Evolutionary conservation across 2,113 vertebrate species (phyloP).

Genomic region (Cranoglanis bouderius): DNA sequence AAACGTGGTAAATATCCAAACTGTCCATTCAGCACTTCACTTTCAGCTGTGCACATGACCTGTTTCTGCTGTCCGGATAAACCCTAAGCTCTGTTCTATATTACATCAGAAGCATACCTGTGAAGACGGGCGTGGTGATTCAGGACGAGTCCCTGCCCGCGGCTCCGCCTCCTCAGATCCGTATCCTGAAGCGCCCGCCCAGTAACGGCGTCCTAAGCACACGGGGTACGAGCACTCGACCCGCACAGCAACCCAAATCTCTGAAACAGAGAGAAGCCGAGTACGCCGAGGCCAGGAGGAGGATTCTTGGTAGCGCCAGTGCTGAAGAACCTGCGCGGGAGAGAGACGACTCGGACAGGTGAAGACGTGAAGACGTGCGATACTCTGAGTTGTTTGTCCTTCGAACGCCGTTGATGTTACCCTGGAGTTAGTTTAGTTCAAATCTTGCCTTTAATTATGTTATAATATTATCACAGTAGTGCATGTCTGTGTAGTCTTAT

Average conservation of each 20-base stretch:
- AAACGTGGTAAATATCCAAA: background rate
- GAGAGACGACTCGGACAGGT: conserved; percentile 69
- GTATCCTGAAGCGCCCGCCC: conserved; percentile 91
- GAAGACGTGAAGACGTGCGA: background rate
- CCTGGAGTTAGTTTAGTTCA: background rate
- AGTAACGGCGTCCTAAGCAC: conserved; percentile 83
- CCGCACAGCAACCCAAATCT: conserved; percentile 85
- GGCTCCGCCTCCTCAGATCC: conserved; percentile 89
- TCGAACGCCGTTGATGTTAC: background rate
- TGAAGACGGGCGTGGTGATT: conserved; percentile 90
- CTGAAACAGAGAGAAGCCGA: conserved; percentile 91
- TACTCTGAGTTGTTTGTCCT: background rate
- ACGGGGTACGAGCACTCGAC: conserved; percentile 75
- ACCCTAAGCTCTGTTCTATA: background rate
- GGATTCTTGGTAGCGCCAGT: conserved; percentile 91
- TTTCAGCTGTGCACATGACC: background rate
- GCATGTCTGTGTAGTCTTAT: background rate
- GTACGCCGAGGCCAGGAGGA: conserved; percentile 89
- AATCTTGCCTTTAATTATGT: no score
- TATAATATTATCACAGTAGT: background rate
- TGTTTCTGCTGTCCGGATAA: background rate
- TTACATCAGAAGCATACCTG: conserved; percentile 77
- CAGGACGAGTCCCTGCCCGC: conserved; percentile 90
- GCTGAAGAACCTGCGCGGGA: conserved; percentile 86
- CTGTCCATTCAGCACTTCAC: background rate